A percentile compares a stretch with the other conserved stretches of the same genome.
These are phyloP conservation scores for Cecidostiba fungosa DNA, from an alignment of 2,888 invertebrate species.

Conservation along the genomic window DNA sequence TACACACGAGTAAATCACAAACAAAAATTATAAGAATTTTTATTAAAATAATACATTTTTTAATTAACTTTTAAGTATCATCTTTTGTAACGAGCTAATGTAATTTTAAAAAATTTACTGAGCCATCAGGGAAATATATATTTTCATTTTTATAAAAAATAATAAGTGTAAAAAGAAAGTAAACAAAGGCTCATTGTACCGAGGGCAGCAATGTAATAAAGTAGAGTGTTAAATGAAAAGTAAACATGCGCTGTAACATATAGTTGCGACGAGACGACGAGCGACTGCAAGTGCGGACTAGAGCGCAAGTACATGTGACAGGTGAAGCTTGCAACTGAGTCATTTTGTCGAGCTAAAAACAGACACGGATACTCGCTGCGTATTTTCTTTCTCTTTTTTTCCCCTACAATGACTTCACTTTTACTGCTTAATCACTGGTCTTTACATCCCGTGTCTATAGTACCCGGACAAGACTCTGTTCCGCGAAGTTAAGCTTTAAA, in stretches of 20 bases:
- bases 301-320: conserved; percentile 26
- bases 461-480: not conserved
- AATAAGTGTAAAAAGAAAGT: not conserved
- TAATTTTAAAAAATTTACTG: no score
- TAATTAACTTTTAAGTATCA: no score
- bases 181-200: not conserved
- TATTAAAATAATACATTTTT: no score
- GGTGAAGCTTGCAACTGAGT: conserved; percentile 1
- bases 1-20: no score
- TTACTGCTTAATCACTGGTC: not conserved
- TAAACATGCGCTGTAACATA: not conserved
- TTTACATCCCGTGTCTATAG: not conserved
- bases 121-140: no score
- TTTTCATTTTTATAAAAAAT: not conserved
- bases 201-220: not conserved
- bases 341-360: conserved; percentile 32
- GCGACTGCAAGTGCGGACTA: not conserved
- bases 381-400: not conserved
- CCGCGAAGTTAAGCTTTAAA: not conserved
- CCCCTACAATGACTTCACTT: not conserved
- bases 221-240: conserved; percentile 6
- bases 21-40: no score
- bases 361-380: not conserved
- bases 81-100: no score
- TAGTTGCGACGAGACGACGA: not conserved